phyloP scores from a whole-genome alignment of 2,888 invertebrate genomes.

The Cabera pusaria region DNA sequence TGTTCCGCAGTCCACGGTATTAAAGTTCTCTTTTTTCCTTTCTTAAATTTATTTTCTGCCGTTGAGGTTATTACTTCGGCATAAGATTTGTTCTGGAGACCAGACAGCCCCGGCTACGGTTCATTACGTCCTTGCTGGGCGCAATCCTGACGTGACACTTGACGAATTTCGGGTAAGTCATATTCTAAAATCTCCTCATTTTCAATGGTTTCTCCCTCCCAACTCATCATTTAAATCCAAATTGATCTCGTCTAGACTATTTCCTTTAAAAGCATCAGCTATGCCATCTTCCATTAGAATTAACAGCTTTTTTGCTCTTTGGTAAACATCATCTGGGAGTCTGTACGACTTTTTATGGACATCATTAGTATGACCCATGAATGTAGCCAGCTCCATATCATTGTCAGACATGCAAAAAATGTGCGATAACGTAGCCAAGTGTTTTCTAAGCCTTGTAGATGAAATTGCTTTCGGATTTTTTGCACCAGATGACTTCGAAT shows the following conservation, averaged over 20 bases:
- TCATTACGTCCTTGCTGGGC: too few species aligned
- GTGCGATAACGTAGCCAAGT: conserved; percentile 41
- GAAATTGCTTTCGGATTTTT: conserved; percentile 41
- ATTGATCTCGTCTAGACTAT: conserved; percentile 20
- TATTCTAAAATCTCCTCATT: conserved; percentile 29
- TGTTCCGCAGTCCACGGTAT: conserved; percentile 37
- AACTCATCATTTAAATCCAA: conserved; percentile 36
- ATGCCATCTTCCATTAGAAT: too few species aligned
- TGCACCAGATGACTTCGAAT: conserved; percentile 32
- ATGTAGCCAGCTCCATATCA: conserved; percentile 40
- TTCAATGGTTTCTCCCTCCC: conserved; percentile 26
- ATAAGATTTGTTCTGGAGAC: too few species aligned
- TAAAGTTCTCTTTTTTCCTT: conserved; percentile 16
- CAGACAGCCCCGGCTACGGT: too few species aligned
- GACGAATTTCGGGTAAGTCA: too few species aligned
- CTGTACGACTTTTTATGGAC: conserved; percentile 37
- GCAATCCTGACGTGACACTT: too few species aligned
- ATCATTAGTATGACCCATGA: conserved; percentile 28
- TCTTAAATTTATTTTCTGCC: neutral
- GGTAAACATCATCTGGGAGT: conserved; percentile 38
- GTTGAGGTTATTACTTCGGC: too few species aligned
- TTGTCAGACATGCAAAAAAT: conserved; percentile 39
- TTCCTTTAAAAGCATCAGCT: neutral
- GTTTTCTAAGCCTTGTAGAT: conserved; percentile 42
- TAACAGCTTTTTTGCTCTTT: too few species aligned